Conservation (phyloP, 2,113 vertebrate genomes). For the Puntigrus tetrazona region DNA sequence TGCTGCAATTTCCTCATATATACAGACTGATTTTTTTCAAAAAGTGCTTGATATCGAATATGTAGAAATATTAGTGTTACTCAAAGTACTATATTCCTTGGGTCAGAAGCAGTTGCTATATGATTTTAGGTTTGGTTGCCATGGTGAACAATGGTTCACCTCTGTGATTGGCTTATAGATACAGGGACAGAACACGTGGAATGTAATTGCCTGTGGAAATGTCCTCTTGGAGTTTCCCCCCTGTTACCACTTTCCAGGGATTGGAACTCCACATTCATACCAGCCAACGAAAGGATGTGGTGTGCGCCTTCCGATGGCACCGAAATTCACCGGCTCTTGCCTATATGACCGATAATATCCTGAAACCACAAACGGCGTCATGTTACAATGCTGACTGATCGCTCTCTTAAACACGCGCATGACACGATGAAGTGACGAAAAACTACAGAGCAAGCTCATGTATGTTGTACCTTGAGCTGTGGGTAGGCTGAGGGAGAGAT, state of each 20-base stretch:
- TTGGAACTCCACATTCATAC: constrained; percentile 97
- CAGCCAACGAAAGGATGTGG: constrained; percentile 92
- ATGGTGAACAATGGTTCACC: constrained; percentile 68
- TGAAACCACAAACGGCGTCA: constrained; percentile 62
- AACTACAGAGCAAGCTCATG: constrained; percentile 8
- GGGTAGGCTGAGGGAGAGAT: constrained; percentile 81
- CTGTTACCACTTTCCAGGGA: constrained; percentile 95
- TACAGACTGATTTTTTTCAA: constrained; percentile 76
- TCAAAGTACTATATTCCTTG: constrained; percentile 76
- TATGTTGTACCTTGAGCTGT: constrained; percentile 82
- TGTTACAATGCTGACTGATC: background rate
- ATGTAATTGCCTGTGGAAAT: constrained; percentile 52
- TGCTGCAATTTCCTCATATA: constrained; percentile 77
- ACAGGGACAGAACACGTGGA: constrained; percentile 57
- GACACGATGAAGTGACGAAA: background rate
- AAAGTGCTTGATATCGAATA: constrained; percentile 75
- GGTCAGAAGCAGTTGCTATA: constrained; percentile 66
- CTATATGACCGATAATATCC: constrained; percentile 92
- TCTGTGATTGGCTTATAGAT: constrained; percentile 47
- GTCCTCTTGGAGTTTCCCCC: constrained; percentile 48
- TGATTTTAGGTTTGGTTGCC: constrained; percentile 67
- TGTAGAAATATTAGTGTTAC: constrained; percentile 65
- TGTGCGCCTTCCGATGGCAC: constrained; percentile 86
- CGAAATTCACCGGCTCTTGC: constrained; percentile 92
- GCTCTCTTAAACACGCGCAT: background rate